Evolutionary conservation across 2,888 invertebrate species (phyloP), one percentile per base, ranked within the genome.

Genomic region (Sericinus montela): DNA sequence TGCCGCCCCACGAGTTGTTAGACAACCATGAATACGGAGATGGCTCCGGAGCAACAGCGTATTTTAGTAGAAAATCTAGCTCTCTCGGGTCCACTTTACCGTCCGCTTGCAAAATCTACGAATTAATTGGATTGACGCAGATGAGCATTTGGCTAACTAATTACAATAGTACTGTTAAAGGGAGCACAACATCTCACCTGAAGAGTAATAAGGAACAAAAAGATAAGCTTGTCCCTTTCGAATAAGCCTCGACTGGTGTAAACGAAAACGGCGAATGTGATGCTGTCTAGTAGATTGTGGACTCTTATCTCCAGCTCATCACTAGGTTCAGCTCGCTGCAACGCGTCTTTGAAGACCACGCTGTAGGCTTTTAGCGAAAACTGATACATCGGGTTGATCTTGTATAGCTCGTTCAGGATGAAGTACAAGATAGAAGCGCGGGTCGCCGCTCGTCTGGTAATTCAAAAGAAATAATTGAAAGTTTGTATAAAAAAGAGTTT

Each of bases 311-410:
- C 91, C 0, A 97, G 83, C 1, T 93, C 94, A 0, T 94, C 94
- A 0, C 93, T 91, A 0, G 89, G 79, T 4, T 91, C 90, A 0
- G 97, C 94, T 48, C 88, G 90, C 11, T 86, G 80, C 38, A 98
- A 92, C 0, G 98, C 97, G 58, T 94, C 95, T 62, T 94, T 94
- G 78, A 98, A 98, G 3, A 98, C 97, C 0, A 95, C 94, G 62
- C 94, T 96, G 86, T 97, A 98, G 0, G 98, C 97, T 80, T 98
- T 98, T 48, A 98, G 82, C 0, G 98, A 98, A 84, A 98, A 98
- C 77, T 98, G 97, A 80, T 98, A 98, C 72, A 98, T 96, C 37
- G 96, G 95, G 80, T 98, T 97, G 64, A 98, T 97, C 79, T 96
- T 96, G 82, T 94, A 92, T 42, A 98, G 80, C 66, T 98, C 98